These are phyloP conservation scores for Drosophila sp. DNA, from an alignment of 1,140 invertebrate species.

Conservation along the genomic window DNA sequence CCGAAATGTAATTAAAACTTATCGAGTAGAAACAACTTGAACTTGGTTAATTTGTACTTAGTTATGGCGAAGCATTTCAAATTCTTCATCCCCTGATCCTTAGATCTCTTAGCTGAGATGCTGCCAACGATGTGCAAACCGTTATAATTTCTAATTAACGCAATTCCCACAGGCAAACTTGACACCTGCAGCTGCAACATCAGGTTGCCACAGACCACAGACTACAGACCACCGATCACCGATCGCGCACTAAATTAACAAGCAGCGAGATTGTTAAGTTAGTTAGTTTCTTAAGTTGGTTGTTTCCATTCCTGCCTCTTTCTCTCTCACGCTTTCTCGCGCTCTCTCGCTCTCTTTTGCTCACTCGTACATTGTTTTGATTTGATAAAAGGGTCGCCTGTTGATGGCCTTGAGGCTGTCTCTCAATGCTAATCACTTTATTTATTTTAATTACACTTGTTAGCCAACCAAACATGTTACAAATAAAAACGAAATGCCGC, in stretches of 20 bases:
- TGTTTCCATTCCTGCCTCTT: constrained; percentile 5
- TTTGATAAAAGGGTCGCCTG: constrained; percentile 3
- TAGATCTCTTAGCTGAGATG: constrained; percentile 28
- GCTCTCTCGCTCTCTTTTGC: too few relatives aligned
- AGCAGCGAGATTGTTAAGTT: constrained; percentile 4
- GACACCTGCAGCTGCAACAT: constrained; percentile 43
- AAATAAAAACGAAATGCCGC: constrained; percentile 75
- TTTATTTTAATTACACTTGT: constrained; percentile 36
- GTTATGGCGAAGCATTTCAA: neutral
- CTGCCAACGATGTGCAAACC: constrained; percentile 42
- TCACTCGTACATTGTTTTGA: too few relatives aligned
- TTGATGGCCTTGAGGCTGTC: constrained; percentile 31
- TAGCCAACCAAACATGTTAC: constrained; percentile 65
- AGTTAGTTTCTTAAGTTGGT: neutral
- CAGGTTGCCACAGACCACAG: constrained; percentile 5
- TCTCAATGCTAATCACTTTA: constrained; percentile 31
- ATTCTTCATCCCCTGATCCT: constrained; percentile 2
- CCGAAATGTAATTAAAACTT: too few relatives aligned
- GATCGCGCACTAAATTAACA: constrained; percentile 23
- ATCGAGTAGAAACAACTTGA: too few relatives aligned
- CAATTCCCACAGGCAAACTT: constrained; percentile 51
- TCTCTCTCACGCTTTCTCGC: neutral
- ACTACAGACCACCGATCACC: too few relatives aligned
- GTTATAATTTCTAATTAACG: constrained; percentile 65
- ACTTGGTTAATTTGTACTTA: neutral